A percentile compares a stretch with the other conserved stretches of the same genome.
phyloP scores from a whole-genome alignment of 2,888 invertebrate genomes.

The Horisme vitalbata region DNA sequence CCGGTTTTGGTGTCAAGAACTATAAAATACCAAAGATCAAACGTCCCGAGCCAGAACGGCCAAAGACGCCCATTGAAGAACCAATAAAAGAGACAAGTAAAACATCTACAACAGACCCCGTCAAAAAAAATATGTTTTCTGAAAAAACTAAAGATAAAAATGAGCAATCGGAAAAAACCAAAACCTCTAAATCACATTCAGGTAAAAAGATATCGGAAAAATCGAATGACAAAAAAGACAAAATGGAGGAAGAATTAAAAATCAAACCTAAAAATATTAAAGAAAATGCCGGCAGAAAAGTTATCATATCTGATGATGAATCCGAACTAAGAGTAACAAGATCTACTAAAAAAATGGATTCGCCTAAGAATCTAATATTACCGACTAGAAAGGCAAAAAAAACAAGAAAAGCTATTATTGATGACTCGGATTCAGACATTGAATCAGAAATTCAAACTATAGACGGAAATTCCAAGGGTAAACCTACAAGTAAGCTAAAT shows the following conservation, averaged over 20 bases:
- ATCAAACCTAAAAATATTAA: conserved; percentile 12
- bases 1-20: conserved; percentile 72
- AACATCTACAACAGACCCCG: conserved; percentile 21
- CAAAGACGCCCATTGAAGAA: conserved; percentile 17
- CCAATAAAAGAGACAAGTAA: conserved; percentile 19
- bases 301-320: conserved; percentile 16
- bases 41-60: conserved; percentile 41
- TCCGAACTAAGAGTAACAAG: conserved; percentile 48
- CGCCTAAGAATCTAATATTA: conserved; percentile 12
- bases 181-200: neutral
- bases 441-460: conserved; percentile 25
- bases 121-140: conserved; percentile 14
- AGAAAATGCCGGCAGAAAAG: conserved; percentile 25
- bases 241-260: conserved; percentile 18
- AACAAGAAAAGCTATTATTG: conserved; percentile 44
- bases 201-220: conserved; percentile 10
- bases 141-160: conserved; percentile 15
- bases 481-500: neutral
- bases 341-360: conserved; percentile 41
- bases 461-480: neutral
- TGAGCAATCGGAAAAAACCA: conserved; percentile 19
- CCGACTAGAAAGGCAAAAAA: conserved; percentile 36
- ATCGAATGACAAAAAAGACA: conserved; percentile 11
- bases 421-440: conserved; percentile 57
- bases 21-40: conserved; percentile 79